Base-by-base conservation (phyloP, 2,888 invertebrate genomes). In the Merodon equestris region DNA sequence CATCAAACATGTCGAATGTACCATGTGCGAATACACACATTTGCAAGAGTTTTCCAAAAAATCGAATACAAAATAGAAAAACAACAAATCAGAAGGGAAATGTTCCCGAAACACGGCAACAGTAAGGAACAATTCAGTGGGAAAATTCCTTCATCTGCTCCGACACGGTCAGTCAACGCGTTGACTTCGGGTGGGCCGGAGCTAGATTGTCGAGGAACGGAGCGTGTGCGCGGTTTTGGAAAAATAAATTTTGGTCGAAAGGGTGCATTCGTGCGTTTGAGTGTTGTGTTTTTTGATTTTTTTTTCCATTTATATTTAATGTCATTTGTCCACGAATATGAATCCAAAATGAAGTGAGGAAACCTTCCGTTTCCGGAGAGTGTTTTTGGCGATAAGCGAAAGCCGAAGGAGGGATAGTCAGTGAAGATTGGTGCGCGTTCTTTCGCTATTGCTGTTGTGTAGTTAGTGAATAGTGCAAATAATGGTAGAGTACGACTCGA, bases 401-500 rank as follows among this genome's bases (percentile, higher is more conserved):
- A 10, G 40, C n/a, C 1, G 10, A 38, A 34, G 9, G 42, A 48
- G 27, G 27, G 12, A 56, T 18, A 14, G 36, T 38, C 17, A 10
- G 9, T 15, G 27, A 4, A 17, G 17, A 42, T 51, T 15, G 34
- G 51, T 18, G 51, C 12, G 47, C 54, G 47, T 34, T 36, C 10
- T 19, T 50, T 18, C 18, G n/a, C 42, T 42, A 13, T 42, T 12
- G 13, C 12, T 42, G 42, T 12, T 42, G 42, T n/a, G n/a, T 42
- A 4, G 27, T 27, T 27, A 2, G 7, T 27, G 18, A n/a, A 13
- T 64, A 38, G 18, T 57, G 13, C 51, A 18, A 36, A 83, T 45
- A 63, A 85, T 83, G 83, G 84, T 83, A 18, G 88, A 88, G 64
- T 87, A 85, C 76, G 86, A 88, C 76, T 85, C 86, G 54, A 82